Percentiles rank a stretch among this genome's conserved stretches.
Evolutionary conservation across 2,113 vertebrate genomes (phyloP).

Genomic region (Machaerirhynchus nigripectus): DNA sequence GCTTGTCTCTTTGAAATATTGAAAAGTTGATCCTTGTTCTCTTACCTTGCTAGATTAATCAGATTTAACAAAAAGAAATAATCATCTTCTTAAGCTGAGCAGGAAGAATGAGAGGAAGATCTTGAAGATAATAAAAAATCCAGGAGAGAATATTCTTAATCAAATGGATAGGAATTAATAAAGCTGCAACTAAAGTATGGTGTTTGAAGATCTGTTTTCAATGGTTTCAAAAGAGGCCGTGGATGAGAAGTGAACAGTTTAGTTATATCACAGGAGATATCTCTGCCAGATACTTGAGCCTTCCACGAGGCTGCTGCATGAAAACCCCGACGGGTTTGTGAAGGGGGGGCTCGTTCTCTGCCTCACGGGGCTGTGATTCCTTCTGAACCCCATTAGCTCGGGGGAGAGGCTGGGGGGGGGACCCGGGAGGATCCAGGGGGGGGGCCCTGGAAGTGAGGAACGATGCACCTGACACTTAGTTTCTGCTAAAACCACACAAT

Average conservation of each 20-base stretch:
- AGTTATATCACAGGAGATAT: conserved; percentile 41
- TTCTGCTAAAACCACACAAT: background rate
- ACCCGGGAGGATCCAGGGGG: background rate
- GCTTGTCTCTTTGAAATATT: conserved; percentile 37
- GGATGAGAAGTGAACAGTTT: conserved; percentile 37
- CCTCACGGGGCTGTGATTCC: background rate
- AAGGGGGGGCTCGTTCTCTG: background rate
- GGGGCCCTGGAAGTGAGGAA: background rate
- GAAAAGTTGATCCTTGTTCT: conserved; percentile 52
- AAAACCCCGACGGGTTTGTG: background rate
- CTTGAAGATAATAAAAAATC: conserved; percentile 54
- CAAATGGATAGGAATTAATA: conserved; percentile 36
- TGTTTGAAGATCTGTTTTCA: conserved; percentile 43
- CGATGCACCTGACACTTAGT: background rate
- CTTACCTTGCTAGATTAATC: conserved; percentile 43
- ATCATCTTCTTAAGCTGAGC: conserved; percentile 39
- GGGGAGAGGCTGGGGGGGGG: background rate
- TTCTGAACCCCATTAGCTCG: background rate
- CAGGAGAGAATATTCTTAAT: conserved; percentile 50
- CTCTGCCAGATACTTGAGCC: conserved; percentile 19
- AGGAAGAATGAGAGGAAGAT: conserved; percentile 50
- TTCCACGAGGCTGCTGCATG: background rate
- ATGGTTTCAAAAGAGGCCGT: conserved; percentile 33
- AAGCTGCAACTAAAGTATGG: conserved; percentile 16
- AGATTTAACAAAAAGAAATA: conserved; percentile 23